phyloP scores from a whole-genome alignment of 2,113 vertebrate species.

The Balaenoptera acutorostrata region DNA sequence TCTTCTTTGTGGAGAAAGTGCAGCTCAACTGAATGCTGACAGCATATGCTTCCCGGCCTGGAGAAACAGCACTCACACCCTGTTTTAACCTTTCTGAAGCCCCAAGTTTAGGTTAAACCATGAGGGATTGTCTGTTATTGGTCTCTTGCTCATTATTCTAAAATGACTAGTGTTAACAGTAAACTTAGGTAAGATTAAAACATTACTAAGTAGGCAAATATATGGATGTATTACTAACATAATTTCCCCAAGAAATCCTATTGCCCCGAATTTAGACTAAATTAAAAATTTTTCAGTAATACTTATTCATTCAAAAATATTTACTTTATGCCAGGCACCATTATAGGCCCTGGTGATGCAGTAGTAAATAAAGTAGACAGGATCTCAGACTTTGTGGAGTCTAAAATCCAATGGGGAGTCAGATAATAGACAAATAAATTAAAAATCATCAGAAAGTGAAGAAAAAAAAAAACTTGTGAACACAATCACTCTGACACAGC shows the following conservation, averaged over 20 bases:
- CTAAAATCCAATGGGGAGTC: neutral
- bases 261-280: neutral
- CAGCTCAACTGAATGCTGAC: neutral
- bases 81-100: neutral
- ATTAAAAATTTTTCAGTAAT: neutral
- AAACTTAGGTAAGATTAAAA: constrained; percentile 9
- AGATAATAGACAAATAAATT: neutral
- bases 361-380: neutral
- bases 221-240: neutral
- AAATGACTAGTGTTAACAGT: neutral
- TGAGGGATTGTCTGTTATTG: neutral
- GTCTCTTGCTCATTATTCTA: neutral
- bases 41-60: neutral
- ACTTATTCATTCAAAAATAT: constrained; percentile 12
- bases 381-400: neutral
- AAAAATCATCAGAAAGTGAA: neutral
- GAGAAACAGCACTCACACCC: neutral
- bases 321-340: neutral
- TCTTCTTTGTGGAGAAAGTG: neutral
- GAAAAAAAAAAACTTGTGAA: neutral
- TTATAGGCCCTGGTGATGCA: neutral
- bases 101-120: neutral
- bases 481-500: neutral
- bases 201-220: neutral
- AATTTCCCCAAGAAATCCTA: neutral